These are phyloP conservation scores for Ceuthmochares aereus DNA, from an alignment of 2,113 vertebrate species.

Conservation along the genomic window DNA sequence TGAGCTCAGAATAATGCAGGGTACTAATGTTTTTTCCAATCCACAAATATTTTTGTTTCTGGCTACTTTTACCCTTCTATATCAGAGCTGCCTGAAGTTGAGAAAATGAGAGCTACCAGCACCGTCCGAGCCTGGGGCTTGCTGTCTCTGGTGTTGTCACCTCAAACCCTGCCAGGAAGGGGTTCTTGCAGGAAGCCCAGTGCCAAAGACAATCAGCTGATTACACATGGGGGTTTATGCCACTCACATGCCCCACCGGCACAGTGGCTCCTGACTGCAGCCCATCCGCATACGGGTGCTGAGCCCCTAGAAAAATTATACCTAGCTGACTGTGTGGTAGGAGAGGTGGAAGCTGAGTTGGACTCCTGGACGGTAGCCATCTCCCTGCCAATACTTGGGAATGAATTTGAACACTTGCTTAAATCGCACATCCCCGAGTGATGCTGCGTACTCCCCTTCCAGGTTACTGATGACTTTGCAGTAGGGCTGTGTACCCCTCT, in stretches of 20 bases:
- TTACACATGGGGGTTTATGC: fast-evolving
- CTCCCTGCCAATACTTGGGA: background rate
- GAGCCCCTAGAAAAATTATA: background rate
- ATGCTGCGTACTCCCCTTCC: background rate
- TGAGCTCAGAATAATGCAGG: background rate
- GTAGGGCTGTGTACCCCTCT: background rate
- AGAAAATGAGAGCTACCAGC: background rate
- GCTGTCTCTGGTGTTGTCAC: background rate
- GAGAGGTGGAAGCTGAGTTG: background rate
- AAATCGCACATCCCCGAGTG: fast-evolving
- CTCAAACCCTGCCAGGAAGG: background rate
- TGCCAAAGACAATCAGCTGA: fast-evolving
- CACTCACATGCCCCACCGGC: fast-evolving
- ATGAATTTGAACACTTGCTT: background rate
- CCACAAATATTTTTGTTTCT: background rate
- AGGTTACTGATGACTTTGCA: background rate
- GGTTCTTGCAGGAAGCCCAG: fast-evolving
- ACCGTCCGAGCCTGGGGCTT: background rate
- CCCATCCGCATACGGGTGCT: fast-evolving
- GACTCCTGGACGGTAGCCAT: background rate
- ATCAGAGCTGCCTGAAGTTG: background rate
- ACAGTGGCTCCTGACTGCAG: background rate
- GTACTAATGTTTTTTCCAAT: background rate
- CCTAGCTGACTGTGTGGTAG: background rate
- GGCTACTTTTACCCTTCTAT: background rate